These are phyloP conservation scores for Sarcophaga bullata DNA, from an alignment of 1,140 invertebrate genomes.

Conservation along the genomic window DNA sequence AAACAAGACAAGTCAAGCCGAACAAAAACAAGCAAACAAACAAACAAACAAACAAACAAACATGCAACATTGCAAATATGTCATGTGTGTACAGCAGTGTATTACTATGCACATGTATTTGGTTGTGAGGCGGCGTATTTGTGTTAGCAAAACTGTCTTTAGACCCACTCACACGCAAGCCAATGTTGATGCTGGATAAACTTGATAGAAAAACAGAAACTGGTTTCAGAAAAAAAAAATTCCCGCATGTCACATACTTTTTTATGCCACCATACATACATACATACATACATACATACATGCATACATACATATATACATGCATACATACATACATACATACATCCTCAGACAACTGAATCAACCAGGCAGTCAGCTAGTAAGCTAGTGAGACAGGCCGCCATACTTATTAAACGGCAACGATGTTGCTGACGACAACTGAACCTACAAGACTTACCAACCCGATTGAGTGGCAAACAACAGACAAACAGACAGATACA, in stretches of 20 bases:
- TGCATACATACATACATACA: no score
- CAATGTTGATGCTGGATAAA: conserved; percentile 1
- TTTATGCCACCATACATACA: not conserved
- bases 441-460: not conserved
- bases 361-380: no score
- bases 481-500: not conserved
- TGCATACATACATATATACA: not conserved
- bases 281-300: not conserved
- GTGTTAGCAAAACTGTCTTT: conserved; percentile 4
- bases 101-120: no score
- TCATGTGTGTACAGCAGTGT: not conserved
- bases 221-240: not conserved
- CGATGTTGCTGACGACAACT: no score
- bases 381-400: no score
- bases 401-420: no score
- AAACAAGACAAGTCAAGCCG: not conserved
- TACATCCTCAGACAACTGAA: not conserved
- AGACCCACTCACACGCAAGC: not conserved
- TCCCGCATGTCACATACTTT: conserved; percentile 25
- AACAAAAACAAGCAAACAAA: not conserved
- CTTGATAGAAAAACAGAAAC: conserved; percentile 5
- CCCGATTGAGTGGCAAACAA: not conserved
- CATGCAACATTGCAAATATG: conserved; percentile 11
- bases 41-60: conserved; percentile 5
- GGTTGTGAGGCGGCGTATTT: not conserved